Evolutionary conservation across 1,140 invertebrate genomes (phyloP).

Genomic region (Zaprionus vittiger): DNA sequence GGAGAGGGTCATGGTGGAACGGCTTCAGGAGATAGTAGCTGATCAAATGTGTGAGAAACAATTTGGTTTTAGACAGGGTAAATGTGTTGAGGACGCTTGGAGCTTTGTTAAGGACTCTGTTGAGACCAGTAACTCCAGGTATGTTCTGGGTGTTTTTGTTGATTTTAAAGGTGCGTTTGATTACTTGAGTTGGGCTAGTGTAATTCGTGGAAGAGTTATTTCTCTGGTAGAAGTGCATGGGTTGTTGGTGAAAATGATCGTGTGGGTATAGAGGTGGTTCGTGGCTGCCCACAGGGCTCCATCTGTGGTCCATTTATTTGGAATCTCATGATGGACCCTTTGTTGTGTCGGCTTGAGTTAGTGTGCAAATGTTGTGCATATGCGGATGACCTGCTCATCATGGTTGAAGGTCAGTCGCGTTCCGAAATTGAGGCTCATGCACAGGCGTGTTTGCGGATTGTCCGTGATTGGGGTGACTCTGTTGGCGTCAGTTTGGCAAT

Average conservation of each 20-base stretch:
- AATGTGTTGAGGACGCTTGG: slow-evolving; percentile 3
- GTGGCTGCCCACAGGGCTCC: slow-evolving; percentile 47
- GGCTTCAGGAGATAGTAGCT: slow-evolving; percentile 1
- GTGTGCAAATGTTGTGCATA: slow-evolving; percentile 31
- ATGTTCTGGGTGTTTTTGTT: not conserved
- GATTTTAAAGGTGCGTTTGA: not conserved
- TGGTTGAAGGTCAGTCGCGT: slow-evolving; percentile 2
- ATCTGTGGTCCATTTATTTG: slow-evolving; percentile 50
- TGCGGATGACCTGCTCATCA: slow-evolving; percentile 9
- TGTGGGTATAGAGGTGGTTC: slow-evolving; percentile 19
- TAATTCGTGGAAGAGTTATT: slow-evolving; percentile 11
- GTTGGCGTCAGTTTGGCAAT: not conserved
- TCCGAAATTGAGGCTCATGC: not conserved
- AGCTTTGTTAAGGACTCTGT: not conserved
- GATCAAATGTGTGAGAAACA: not conserved
- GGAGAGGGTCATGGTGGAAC: not conserved
- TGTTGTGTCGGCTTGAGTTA: slow-evolving; percentile 16
- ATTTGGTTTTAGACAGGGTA: slow-evolving; percentile 15
- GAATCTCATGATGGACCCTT: slow-evolving; percentile 59
- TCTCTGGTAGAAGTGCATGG: slow-evolving; percentile 10
- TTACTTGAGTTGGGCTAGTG: not conserved
- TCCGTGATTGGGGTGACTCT: not conserved
- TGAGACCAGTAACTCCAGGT: not conserved
- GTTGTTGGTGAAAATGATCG: not conserved
- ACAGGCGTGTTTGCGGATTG: not conserved